phyloP scores from a whole-genome alignment of 2,888 invertebrate genomes.

The Cyclophora albipunctata region DNA sequence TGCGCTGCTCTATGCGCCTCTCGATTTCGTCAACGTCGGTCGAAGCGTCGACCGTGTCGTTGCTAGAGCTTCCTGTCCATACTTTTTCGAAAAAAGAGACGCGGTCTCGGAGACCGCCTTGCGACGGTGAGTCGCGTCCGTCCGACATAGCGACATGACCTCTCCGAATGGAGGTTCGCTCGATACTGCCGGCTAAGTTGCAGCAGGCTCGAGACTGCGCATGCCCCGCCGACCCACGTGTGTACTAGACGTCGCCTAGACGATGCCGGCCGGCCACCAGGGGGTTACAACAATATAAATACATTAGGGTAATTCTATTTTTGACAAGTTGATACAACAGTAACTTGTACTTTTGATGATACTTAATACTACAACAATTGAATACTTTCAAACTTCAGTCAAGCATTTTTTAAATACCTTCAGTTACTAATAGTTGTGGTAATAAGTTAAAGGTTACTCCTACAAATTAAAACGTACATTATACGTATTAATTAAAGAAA shows the following conservation, averaged over 20 bases:
- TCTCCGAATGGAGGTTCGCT: slow-evolving; percentile 63
- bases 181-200: slow-evolving; percentile 54
- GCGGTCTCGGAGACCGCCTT: slow-evolving; percentile 79
- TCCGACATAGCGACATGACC: slow-evolving; percentile 72
- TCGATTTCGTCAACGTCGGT: slow-evolving; percentile 78
- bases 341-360: too few relatives aligned
- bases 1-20: slow-evolving; percentile 74
- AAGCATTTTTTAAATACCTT: too few relatives aligned
- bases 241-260: slow-evolving; percentile 51
- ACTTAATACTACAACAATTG: too few relatives aligned
- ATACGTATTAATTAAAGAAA: too few relatives aligned
- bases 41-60: slow-evolving; percentile 54
- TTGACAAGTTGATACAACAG: background rate
- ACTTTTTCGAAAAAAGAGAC: slow-evolving; percentile 88
- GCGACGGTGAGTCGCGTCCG: slow-evolving; percentile 71
- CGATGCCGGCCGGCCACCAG: slow-evolving; percentile 21
- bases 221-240: slow-evolving; percentile 51
- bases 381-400: too few relatives aligned
- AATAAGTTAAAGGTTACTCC: too few relatives aligned
- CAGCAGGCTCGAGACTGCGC: slow-evolving; percentile 35
- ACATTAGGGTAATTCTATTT: slow-evolving; percentile 13
- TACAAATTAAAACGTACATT: too few relatives aligned
- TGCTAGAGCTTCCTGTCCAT: slow-evolving; percentile 76
- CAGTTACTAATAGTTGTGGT: too few relatives aligned
- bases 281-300: slow-evolving; percentile 18